Percentiles rank a stretch among this genome's conserved stretches.
Conservation (phyloP, 2,797 vertebrate genomes). For the Molossus molossus region DNA sequence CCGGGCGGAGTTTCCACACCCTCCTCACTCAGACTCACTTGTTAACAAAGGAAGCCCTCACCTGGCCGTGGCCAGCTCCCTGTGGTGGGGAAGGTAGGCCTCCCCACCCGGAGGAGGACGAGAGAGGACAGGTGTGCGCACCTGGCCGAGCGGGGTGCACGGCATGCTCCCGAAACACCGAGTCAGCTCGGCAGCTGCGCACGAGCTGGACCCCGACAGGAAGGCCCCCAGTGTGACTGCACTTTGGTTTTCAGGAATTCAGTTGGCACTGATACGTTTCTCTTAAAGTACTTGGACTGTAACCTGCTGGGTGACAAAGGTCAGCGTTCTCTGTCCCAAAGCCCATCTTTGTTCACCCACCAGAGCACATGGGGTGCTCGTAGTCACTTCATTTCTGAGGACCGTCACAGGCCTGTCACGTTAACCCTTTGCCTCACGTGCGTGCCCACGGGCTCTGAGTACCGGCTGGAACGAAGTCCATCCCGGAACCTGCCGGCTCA, state of each 20-base stretch:
- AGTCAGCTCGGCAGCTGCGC: not conserved
- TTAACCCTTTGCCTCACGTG: not conserved
- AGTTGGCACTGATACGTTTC: not conserved
- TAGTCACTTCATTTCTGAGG: not conserved
- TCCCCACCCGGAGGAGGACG: not conserved
- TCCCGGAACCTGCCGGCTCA: not conserved
- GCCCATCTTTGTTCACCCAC: not conserved
- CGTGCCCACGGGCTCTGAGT: not conserved
- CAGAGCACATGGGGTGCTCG: not conserved
- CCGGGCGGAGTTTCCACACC: not conserved
- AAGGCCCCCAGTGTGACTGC: not conserved
- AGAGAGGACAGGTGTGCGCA: not conserved
- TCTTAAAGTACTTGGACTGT: not conserved
- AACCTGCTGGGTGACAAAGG: conserved; percentile 1
- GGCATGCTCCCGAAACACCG: fast-evolving
- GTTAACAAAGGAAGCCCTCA: not conserved
- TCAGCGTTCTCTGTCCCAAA: not conserved
- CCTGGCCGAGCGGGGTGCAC: not conserved
- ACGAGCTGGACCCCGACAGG: fast-evolving
- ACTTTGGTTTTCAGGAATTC: not conserved
- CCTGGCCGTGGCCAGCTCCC: not conserved
- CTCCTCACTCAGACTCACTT: not conserved
- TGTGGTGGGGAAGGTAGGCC: not conserved
- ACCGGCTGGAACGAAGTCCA: not conserved
- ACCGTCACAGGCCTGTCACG: no score